Evolutionary conservation across 37 sponge, comb jelly and placozoan genomes (phyloP), one percentile per base, ranked within the genome.

Genomic region (Cliona cf. orientalis): DNA sequence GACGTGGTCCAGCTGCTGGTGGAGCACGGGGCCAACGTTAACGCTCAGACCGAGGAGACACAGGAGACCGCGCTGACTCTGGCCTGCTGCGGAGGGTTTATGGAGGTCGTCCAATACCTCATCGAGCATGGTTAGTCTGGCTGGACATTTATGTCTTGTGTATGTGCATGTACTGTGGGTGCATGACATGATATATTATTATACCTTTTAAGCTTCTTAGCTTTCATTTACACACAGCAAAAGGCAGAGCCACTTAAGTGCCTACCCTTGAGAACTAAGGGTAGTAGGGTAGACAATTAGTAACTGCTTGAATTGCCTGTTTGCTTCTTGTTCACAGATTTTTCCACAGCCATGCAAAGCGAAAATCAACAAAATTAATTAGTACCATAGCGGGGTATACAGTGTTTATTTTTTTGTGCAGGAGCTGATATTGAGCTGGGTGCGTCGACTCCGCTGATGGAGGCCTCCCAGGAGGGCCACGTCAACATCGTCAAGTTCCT

Each of bases 1-100:
- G 91, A 94, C 46, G 91, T 94, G 5, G 87, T 94, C 26, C 41
- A 55, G 45, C 75, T 94, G 81, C 63, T 94, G 25, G 87, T 94
- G 69, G 88, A 90, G 41, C 92, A 79, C 5, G 94, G 91, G 2
- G 94, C 94, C 55, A 90, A 85, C 46, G 84, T 86, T 40, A 90
- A 94, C 44, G 59, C 88, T 23, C 86, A 85, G 68, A 90, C 94
- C 0, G 94, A 94, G 71, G 94, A 94, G 87, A 94, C 94, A 5
- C 94, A 94, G 63, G 94, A 94, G 87, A 94, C 94, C 11, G 91
- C 94, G 1, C 91, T 94, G 26, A 94, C 91, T 5, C 80, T 94
- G 45, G 83, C 94, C 22, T 82, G 91, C 71, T 94, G 91, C 73
- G 94, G 94, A 4, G 94, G 94, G 1, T 87, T 94, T 80, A 29